Conservation (phyloP, 1,140 invertebrate genomes). For the Habropoda laboriosa region DNA sequence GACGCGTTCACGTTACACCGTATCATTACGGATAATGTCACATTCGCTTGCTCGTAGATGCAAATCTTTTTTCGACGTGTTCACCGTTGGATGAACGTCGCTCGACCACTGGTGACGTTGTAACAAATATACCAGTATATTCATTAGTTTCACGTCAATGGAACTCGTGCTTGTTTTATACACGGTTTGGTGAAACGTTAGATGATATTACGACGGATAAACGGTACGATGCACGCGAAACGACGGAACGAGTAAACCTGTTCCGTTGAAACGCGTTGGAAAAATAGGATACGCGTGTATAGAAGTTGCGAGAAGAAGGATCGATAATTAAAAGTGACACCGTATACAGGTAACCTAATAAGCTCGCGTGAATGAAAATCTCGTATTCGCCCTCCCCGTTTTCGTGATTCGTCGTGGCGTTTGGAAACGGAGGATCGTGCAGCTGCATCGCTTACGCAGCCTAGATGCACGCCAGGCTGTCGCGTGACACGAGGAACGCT, state of each 20-base stretch:
- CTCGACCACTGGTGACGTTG: background rate
- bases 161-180: background rate
- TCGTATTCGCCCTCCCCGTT: background rate
- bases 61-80: background rate
- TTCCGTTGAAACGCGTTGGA: no score
- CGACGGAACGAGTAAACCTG: background rate
- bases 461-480: conserved; percentile 36
- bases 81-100: background rate
- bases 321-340: conserved; percentile 35
- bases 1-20: conserved; percentile 1
- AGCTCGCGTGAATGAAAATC: conserved; percentile 54
- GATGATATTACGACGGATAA: no score
- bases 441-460: conserved; percentile 6
- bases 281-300: no score
- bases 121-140: background rate
- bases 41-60: background rate
- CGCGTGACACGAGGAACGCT: conserved; percentile 54
- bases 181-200: no score
- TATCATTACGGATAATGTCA: conserved; percentile 1
- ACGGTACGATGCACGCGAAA: background rate
- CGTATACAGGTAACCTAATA: conserved; percentile 46
- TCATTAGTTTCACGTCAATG: background rate
- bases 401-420: conserved; percentile 34
- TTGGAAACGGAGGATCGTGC: background rate
- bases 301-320: background rate